Percentiles rank a stretch among this genome's conserved stretches.
These are phyloP conservation scores for Polietes domitor DNA, from an alignment of 2,888 invertebrate species.

Conservation along the genomic window DNA sequence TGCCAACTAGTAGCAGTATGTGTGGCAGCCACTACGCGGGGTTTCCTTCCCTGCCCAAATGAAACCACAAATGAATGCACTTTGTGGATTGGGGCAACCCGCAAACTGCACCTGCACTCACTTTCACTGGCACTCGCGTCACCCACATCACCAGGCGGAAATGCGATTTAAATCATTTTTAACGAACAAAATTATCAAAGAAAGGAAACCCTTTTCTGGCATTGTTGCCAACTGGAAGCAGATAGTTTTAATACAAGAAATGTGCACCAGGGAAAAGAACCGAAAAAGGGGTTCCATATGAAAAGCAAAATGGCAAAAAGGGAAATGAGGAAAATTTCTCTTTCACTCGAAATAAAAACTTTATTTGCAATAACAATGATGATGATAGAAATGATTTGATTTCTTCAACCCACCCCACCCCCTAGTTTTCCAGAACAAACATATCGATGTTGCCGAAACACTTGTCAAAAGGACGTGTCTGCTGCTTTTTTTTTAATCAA, in stretches of 20 bases:
- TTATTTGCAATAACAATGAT: background rate
- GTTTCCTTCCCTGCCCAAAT: background rate
- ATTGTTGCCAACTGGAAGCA: background rate
- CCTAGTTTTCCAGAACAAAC: background rate
- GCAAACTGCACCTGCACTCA: too few species aligned
- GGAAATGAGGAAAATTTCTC: background rate
- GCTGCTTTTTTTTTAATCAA: slow-evolving; percentile 20
- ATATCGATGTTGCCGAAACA: background rate
- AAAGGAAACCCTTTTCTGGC: background rate
- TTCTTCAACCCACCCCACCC: background rate
- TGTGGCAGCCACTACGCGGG: background rate
- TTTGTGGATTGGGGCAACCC: slow-evolving; percentile 1
- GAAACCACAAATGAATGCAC: slow-evolving; percentile 8
- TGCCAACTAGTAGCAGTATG: background rate
- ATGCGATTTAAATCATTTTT: background rate
- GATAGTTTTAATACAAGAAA: background rate
- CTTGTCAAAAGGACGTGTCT: too few species aligned
- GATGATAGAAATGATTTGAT: background rate
- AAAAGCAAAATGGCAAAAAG: background rate
- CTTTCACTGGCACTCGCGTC: too few species aligned
- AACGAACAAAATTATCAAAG: background rate
- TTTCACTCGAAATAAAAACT: background rate
- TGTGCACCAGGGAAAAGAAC: background rate
- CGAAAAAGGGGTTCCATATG: background rate
- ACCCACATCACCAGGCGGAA: background rate